Conservation (phyloP, 2,113 vertebrate species). For the Apus apus region DNA sequence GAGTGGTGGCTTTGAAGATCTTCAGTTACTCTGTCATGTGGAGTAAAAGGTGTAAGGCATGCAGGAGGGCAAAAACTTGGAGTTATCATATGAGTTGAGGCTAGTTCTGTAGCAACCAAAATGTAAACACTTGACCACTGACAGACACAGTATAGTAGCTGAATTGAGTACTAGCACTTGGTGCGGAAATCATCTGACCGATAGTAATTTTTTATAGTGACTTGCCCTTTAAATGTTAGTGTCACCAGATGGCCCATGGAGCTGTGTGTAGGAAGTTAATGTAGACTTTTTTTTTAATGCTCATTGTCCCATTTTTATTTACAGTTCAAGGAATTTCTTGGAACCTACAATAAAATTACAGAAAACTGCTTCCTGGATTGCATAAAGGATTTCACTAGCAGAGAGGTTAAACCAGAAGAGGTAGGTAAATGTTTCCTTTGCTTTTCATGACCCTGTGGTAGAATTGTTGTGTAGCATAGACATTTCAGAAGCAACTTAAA, state of each 20-base stretch:
- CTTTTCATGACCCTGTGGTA: not conserved
- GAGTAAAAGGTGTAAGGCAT: not conserved
- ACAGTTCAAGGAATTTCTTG: constrained; percentile 97
- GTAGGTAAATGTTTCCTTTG: constrained; percentile 67
- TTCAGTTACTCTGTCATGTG: not conserved
- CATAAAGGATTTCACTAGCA: constrained; percentile 94
- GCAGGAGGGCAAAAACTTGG: not conserved
- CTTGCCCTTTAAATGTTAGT: not conserved
- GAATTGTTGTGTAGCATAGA: not conserved
- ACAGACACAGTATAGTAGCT: not conserved
- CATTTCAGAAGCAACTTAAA: not conserved
- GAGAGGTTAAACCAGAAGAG: constrained; percentile 94
- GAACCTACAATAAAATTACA: constrained; percentile 97
- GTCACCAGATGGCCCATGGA: not conserved
- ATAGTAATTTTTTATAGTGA: not conserved
- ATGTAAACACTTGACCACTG: not conserved
- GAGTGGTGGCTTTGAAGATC: not conserved
- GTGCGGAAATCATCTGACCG: not conserved
- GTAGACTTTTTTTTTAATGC: not conserved
- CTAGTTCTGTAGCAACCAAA: not conserved
- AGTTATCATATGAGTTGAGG: not conserved
- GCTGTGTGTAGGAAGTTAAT: not conserved
- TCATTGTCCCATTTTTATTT: constrained; percentile 46
- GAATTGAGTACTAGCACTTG: not conserved
- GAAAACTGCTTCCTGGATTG: constrained; percentile 98